A percentile compares a stretch with the other conserved stretches of the same genome.
Evolutionary conservation across 1,140 invertebrate species (phyloP).

Genomic region (Lepidostoma basale): DNA sequence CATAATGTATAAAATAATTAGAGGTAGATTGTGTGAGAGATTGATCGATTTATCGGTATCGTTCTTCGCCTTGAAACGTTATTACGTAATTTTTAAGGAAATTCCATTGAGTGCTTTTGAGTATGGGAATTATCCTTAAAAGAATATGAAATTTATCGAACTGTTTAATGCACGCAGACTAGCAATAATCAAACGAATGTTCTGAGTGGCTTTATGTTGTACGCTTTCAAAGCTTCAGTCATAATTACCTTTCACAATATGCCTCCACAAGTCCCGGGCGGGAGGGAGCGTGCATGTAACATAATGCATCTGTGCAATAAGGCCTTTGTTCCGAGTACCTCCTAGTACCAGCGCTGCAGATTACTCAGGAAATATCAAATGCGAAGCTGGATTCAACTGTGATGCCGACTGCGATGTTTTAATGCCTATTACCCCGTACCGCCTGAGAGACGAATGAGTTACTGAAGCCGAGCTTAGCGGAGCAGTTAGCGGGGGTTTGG

Average conservation of each 20-base stretch:
- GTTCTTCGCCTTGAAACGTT: too few species aligned
- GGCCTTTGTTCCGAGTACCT: too few species aligned
- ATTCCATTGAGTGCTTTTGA: too few species aligned
- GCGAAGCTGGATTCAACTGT: neutral
- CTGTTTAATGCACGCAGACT: neutral
- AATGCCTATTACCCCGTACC: too few species aligned
- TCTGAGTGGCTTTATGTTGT: neutral
- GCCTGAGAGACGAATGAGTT: neutral
- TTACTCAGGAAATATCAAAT: constrained; percentile 14
- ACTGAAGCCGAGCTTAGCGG: neutral
- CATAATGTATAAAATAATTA: too few species aligned
- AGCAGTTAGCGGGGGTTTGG: neutral
- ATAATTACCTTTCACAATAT: neutral
- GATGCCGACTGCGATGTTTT: neutral
- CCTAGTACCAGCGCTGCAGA: too few species aligned
- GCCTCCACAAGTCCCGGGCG: neutral
- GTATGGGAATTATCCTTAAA: neutral
- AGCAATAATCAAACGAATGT: neutral
- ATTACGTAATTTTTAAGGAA: neutral
- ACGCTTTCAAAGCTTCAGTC: neutral
- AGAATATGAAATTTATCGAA: neutral
- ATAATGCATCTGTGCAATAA: neutral
- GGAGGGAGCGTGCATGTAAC: neutral
- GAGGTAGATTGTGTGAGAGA: too few species aligned
- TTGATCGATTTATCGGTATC: too few species aligned